These are phyloP conservation scores for Yoshiicerus persimilis DNA, from an alignment of 1,140 invertebrate species.

Conservation along the genomic window DNA sequence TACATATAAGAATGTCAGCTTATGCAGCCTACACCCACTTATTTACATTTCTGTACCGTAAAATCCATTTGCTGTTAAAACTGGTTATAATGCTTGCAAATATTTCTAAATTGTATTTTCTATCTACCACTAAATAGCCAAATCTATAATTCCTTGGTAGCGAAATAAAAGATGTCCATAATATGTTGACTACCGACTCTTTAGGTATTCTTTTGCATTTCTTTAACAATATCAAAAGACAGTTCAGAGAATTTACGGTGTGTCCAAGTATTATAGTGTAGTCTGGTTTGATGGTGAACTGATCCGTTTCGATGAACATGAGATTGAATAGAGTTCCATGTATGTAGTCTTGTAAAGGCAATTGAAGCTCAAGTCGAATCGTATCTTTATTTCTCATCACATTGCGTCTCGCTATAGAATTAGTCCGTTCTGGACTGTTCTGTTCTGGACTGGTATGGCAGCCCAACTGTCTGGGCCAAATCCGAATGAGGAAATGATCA, in stretches of 20 bases:
- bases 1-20: too few species aligned
- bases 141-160: too few species aligned
- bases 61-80: too few species aligned
- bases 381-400: background rate
- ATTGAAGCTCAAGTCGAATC: constrained; percentile 7
- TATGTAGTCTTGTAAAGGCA: background rate
- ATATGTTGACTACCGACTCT: too few species aligned
- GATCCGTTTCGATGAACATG: background rate
- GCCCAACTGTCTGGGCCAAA: background rate
- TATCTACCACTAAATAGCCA: too few species aligned
- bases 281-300: background rate
- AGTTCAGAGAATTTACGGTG: background rate
- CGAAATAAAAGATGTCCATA: too few species aligned
- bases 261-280: background rate
- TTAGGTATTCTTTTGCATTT: too few species aligned
- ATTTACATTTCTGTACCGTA: too few species aligned
- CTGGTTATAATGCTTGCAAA: too few species aligned
- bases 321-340: background rate
- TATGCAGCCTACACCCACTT: too few species aligned
- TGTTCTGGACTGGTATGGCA: background rate
- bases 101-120: too few species aligned
- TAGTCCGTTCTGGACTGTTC: background rate
- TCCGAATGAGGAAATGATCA: constrained; percentile 30
- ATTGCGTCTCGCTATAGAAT: background rate
- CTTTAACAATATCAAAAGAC: background rate